Base-by-base conservation (phyloP, 2,113 vertebrate species). In the Erythrolamprus reginae region DNA sequence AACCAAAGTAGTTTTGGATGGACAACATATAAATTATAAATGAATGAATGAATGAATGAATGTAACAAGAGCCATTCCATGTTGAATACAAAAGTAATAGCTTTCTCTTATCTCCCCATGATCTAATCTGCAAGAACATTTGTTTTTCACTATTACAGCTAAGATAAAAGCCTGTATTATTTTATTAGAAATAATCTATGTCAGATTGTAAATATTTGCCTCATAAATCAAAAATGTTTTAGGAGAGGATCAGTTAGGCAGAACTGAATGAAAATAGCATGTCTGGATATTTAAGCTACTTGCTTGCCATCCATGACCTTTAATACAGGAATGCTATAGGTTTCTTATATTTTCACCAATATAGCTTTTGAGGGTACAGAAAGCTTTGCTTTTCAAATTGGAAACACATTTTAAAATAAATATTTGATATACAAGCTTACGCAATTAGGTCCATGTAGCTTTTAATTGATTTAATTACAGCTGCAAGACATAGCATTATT, bases 381-480 rank as follows among this genome's bases (percentile, higher is more conserved):
- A 38, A 42, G 17, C 33, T 77, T 77, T 42, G 33, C 70, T 77
- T n/a, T 86, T 38, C 13, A 91, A 83, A 92, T 38, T 61, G 24
- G 38, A 93, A 85, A 48, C 33, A 38, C 33, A 33, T n/a, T 87
- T 90, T 56, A 48, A 45, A 90, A 90, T 51, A 82, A 56, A 88
- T 90, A 77, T 1, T 38, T 65, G 15, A 56, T 48, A 84, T 70
- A 93, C 53, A 28, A 23, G 33, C 85, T 92, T 56, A 91, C 93
- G 58, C 90, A 90, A 12, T 94, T 47, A 13, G 45, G 83, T 94
- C 92, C 90, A 92, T 93, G 93, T 95, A 96, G 94, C 90, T 94
- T 96, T 96, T 96, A 96, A 96, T 96, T 93, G 94, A 94, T 92
- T 94, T 94, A 94, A 95, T 77, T 94, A 96, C 96, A 95, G 94